Evolutionary conservation across 1,140 invertebrate genomes (phyloP).

Genomic region (Drosophila aff.): DNA sequence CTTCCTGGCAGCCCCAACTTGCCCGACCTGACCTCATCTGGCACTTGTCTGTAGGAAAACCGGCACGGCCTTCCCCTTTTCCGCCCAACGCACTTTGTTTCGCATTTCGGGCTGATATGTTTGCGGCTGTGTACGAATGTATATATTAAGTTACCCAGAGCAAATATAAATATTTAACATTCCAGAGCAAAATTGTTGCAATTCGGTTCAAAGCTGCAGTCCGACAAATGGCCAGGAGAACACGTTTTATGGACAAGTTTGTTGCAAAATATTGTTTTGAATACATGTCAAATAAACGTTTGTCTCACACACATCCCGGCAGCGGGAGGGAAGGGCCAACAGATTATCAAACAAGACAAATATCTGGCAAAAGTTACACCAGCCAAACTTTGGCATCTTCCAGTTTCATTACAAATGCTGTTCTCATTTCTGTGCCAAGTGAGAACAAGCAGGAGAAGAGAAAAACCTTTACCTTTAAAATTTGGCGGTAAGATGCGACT

Average conservation of each 20-base stretch:
- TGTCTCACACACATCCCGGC: constrained; percentile 18
- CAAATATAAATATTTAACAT: constrained; percentile 77
- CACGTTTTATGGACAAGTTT: constrained; percentile 54
- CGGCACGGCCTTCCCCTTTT: neutral
- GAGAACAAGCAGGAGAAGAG: constrained; percentile 6
- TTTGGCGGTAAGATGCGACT: neutral
- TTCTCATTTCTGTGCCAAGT: constrained; percentile 39
- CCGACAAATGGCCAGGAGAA: constrained; percentile 40
- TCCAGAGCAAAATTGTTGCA: constrained; percentile 60
- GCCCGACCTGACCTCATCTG: constrained; percentile 39
- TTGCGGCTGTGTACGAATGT: constrained; percentile 26
- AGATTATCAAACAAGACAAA: constrained; percentile 75
- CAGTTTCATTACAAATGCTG: constrained; percentile 30
- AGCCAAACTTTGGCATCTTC: constrained; percentile 63
- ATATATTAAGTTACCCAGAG: constrained; percentile 49
- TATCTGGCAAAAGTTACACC: constrained; percentile 57
- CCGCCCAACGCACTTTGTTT: constrained; percentile 53
- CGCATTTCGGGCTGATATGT: constrained; percentile 34
- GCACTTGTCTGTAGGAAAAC: constrained; percentile 35
- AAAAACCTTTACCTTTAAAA: constrained; percentile 23
- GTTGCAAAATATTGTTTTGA: constrained; percentile 60
- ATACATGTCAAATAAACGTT: constrained; percentile 69
- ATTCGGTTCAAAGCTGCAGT: constrained; percentile 44
- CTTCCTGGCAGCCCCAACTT: constrained; percentile 28
- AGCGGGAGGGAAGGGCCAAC: constrained; percentile 43